phyloP scores from a whole-genome alignment of 2,797 vertebrate species.

The Rhyacichthys aspro region DNA sequence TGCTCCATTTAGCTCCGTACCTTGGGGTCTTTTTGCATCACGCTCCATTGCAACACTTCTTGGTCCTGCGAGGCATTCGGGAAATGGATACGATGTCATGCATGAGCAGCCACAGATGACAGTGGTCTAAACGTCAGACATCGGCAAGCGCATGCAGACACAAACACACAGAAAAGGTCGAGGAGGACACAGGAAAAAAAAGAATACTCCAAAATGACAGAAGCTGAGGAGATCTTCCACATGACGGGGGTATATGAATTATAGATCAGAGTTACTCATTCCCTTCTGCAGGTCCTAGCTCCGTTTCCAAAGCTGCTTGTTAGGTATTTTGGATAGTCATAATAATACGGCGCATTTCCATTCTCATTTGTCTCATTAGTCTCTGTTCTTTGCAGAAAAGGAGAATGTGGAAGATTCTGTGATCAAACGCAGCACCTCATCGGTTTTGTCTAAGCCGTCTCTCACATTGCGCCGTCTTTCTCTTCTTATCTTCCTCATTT shows the following conservation, averaged over 20 bases:
- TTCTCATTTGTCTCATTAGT: constrained; percentile 31
- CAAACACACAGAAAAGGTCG: constrained; percentile 35
- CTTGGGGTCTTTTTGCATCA: constrained; percentile 44
- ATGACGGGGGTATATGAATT: constrained; percentile 55
- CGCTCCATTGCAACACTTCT: constrained; percentile 46
- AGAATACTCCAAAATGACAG: constrained; percentile 11
- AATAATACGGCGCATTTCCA: constrained; percentile 29
- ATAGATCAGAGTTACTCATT: constrained; percentile 59
- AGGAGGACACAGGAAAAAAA: constrained; percentile 17
- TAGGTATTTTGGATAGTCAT: constrained; percentile 17
- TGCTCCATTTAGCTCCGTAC: constrained; percentile 58
- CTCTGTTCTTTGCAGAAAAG: constrained; percentile 33
- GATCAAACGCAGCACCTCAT: constrained; percentile 46
- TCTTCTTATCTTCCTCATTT: constrained; percentile 38
- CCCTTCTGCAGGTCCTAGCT: constrained; percentile 12
- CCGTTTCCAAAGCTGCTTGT: constrained; percentile 13
- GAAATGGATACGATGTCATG: constrained; percentile 69
- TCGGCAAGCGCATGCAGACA: constrained; percentile 34
- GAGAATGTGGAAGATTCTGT: constrained; percentile 36
- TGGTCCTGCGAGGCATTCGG: constrained; percentile 49
- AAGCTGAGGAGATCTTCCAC: constrained; percentile 36
- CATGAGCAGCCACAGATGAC: constrained; percentile 59
- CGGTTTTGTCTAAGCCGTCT: constrained; percentile 29
- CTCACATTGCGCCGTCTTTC: constrained; percentile 17
- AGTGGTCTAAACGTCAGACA: constrained; percentile 42